Evolutionary conservation across 2,113 vertebrate species (phyloP).

Genomic region (Notothenia rossii): DNA sequence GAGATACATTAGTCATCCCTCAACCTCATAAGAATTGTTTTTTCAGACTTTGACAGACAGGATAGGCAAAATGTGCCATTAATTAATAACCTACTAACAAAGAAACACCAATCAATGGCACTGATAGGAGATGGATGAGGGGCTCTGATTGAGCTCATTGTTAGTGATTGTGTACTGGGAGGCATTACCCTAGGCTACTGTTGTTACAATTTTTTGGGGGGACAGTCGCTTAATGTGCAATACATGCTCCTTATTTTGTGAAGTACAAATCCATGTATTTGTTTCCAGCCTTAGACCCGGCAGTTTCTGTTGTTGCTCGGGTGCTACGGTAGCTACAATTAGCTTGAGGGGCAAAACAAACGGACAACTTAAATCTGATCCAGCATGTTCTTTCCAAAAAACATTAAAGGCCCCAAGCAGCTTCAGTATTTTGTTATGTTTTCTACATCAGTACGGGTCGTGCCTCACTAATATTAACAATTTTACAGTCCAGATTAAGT

Average conservation of each 20-base stretch:
- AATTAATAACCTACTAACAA: constrained; percentile 36
- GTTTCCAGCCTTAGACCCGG: not conserved
- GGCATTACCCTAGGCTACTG: not conserved
- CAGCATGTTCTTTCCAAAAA: not conserved
- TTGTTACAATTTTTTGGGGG: constrained; percentile 4
- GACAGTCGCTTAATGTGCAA: not conserved
- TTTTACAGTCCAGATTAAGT: not conserved
- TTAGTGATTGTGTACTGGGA: not conserved
- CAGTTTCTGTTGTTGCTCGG: not conserved
- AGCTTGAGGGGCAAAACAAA: not conserved
- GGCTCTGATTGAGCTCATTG: not conserved
- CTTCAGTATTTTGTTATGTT: not conserved
- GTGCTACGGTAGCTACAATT: not conserved
- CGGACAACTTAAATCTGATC: constrained; percentile 7
- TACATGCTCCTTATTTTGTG: not conserved
- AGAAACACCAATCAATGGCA: constrained; percentile 32
- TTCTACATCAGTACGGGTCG: not conserved
- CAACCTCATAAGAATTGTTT: not conserved
- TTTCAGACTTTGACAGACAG: not conserved
- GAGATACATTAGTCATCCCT: not conserved
- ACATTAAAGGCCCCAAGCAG: not conserved
- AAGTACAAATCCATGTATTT: not conserved
- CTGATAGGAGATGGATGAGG: not conserved
- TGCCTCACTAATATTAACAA: not conserved
- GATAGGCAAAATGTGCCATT: not conserved